Conservation (phyloP, 2,797 vertebrate genomes). For the Leptoclinus maculatus region DNA sequence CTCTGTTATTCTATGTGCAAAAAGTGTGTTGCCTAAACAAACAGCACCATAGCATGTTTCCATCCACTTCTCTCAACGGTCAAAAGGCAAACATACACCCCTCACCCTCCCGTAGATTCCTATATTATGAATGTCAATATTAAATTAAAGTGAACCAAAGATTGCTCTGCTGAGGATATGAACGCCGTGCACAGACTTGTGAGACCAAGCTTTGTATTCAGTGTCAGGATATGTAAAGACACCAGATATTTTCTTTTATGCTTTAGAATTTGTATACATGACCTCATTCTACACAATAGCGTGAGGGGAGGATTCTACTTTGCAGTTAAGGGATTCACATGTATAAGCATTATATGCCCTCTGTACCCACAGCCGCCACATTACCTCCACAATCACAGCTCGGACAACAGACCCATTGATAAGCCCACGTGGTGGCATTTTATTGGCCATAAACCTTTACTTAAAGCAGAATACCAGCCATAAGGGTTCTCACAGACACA, state of each 20-base stretch:
- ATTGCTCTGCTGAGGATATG: constrained; percentile 18
- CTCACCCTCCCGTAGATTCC: constrained; percentile 29
- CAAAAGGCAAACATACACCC: constrained; percentile 55
- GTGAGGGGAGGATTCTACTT: not conserved
- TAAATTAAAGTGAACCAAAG: constrained; percentile 36
- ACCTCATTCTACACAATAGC: not conserved
- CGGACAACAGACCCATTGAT: constrained; percentile 31
- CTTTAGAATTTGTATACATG: not conserved
- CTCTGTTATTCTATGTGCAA: constrained; percentile 68
- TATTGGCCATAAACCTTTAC: constrained; percentile 13
- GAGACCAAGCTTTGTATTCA: constrained; percentile 3
- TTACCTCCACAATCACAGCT: constrained; percentile 5
- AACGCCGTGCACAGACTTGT: not conserved
- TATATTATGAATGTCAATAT: constrained; percentile 40
- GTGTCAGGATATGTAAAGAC: constrained; percentile 9
- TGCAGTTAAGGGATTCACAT: not conserved
- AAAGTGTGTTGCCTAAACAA: constrained; percentile 62
- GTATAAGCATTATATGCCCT: not conserved
- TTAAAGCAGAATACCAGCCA: constrained; percentile 16
- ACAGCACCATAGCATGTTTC: constrained; percentile 70
- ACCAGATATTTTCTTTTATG: not conserved
- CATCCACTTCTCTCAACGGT: constrained; percentile 63
- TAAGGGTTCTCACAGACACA: constrained; percentile 10
- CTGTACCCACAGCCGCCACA: constrained; percentile 3
- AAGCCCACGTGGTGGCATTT: constrained; percentile 12